Conservation (phyloP, 2,113 vertebrate species). For the Apaloderma vittatum region DNA sequence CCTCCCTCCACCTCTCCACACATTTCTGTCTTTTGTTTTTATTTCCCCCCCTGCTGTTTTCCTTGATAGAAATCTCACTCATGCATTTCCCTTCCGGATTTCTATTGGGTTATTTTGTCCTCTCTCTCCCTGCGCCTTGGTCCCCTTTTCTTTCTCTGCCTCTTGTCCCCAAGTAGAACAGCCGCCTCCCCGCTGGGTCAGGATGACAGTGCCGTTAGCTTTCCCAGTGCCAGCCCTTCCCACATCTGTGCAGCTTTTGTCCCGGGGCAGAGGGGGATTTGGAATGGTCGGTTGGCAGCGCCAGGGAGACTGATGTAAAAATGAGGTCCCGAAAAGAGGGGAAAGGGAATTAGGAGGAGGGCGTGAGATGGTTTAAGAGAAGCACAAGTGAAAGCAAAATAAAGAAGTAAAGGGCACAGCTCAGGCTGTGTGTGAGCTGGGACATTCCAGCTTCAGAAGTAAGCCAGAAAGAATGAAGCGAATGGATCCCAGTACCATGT, state of each 20-base stretch:
- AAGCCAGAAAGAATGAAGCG: not conserved
- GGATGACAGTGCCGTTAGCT: slow-evolving; percentile 73
- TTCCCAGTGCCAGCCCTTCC: slow-evolving; percentile 78
- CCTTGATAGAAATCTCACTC: slow-evolving; percentile 83
- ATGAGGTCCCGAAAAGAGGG: slow-evolving; percentile 60
- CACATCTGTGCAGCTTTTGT: slow-evolving; percentile 85
- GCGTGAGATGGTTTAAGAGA: slow-evolving; percentile 62
- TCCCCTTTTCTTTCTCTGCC: slow-evolving; percentile 74
- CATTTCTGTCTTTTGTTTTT: slow-evolving; percentile 67
- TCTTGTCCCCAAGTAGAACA: slow-evolving; percentile 71
- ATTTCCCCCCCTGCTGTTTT: slow-evolving; percentile 69
- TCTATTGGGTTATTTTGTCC: slow-evolving; percentile 79
- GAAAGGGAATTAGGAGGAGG: slow-evolving; percentile 52
- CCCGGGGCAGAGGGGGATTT: slow-evolving; percentile 76
- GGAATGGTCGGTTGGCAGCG: slow-evolving; percentile 81
- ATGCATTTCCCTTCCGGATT: slow-evolving; percentile 81
- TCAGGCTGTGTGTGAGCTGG: slow-evolving; percentile 8
- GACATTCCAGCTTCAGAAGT: not conserved
- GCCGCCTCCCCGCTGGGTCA: slow-evolving; percentile 77
- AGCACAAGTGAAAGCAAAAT: slow-evolving; percentile 32
- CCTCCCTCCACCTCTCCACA: slow-evolving; percentile 48
- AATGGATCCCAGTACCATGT: not conserved
- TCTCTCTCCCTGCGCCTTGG: slow-evolving; percentile 59
- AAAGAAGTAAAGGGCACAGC: slow-evolving; percentile 35
- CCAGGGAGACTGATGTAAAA: slow-evolving; percentile 80